phyloP scores from a whole-genome alignment of 2,888 invertebrate species.

The Patella depressa region DNA sequence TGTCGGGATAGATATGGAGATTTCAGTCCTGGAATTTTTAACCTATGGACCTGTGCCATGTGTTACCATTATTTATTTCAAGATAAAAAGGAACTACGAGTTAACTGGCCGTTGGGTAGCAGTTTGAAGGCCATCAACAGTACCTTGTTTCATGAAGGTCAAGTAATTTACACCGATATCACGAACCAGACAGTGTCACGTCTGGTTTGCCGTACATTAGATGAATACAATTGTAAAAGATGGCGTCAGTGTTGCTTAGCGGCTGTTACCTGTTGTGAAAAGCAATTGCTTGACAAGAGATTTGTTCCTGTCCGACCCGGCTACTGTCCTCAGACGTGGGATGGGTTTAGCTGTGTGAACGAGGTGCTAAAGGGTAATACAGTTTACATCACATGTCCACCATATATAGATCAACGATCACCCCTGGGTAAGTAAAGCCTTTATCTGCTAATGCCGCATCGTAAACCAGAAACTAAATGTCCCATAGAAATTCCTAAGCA shows the following conservation, averaged over 20 bases:
- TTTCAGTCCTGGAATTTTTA: conserved; percentile 36
- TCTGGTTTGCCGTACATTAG: conserved; percentile 19
- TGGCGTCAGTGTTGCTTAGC: conserved; percentile 23
- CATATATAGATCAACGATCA: conserved; percentile 70
- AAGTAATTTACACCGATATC: background rate
- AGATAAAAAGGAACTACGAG: conserved; percentile 12
- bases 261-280: conserved; percentile 15
- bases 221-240: conserved; percentile 13
- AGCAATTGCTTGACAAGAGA: background rate
- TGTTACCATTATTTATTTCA: conserved; percentile 47
- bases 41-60: conserved; percentile 40
- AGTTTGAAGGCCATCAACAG: background rate
- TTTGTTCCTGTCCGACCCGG: background rate
- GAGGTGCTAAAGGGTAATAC: conserved; percentile 54
- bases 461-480: no score
- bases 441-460: no score
- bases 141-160: background rate
- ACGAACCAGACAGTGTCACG: background rate
- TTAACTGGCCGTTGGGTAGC: background rate
- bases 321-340: conserved; percentile 53
- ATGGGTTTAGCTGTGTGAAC: conserved; percentile 53
- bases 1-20: conserved; percentile 39
- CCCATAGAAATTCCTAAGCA: no score
- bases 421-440: conserved; percentile 36
- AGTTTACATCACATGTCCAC: conserved; percentile 37